Base-by-base conservation (phyloP, 2,888 invertebrate genomes). In the Ceraclea dissimilis region DNA sequence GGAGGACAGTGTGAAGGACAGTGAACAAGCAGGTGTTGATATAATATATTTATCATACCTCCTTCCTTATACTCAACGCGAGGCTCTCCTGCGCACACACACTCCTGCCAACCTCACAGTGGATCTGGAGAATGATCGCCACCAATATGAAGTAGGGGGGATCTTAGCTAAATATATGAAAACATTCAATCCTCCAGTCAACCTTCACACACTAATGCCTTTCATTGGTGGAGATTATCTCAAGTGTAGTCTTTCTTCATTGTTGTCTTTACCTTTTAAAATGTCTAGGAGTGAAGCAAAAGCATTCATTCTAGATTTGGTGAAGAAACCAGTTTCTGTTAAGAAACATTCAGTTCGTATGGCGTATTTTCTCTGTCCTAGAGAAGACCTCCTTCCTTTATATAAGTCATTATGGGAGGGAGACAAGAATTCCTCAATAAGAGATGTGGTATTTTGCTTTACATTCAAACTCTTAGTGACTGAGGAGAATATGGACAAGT, bases 261-360 rank as follows among this genome's bases (percentile, higher is more conserved):
- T 69, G 1, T 59, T 33, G 0, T 66, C 61, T 11, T 43, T 66
- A 0, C 60, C 64, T 20, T 64, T 60, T 26, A 64, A 66, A 2
- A 59, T 62, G 0, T 52, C 64, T 2, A 16, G 62, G 1, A 17
- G 51, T 0, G 63, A 64, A 10, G 65, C 68, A 0, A 18, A 65
- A 1, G 10, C 60, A 0, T 68, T 68, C 44, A 63, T 65, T 0
- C 58, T 52, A 52, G 19, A 1, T 2, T 55, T 70, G 2, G 19
- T 62, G 1, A 57, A 56, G 0, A 56, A 63, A 43, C 65, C 65
- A 1, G 66, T 70, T 1, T 64, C 69, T 1, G 59, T 68, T 0
- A 66, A 61, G 10, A 71, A 71, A 55, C 67, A 69, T 18, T 68
- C 66, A 0, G 63, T 71, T 11, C 64, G 69, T 18, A 2, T 70